Base-by-base conservation (phyloP, 1,140 invertebrate species). In the Lepidurus couesii region DNA sequence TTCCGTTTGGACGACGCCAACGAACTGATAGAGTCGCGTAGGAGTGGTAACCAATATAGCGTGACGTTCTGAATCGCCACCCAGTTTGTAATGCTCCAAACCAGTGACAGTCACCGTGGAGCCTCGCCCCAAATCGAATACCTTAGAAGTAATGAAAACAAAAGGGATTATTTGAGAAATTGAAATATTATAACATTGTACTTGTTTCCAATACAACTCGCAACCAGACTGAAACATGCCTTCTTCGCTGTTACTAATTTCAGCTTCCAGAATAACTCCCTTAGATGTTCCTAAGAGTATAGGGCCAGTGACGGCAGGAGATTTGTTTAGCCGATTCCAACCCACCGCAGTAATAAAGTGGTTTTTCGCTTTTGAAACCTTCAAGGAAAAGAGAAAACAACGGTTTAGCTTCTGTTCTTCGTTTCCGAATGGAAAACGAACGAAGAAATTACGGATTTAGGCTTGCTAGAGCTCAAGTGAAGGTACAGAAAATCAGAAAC, bases 241-340 rank as follows among this genome's bases (percentile, higher is more conserved):
- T 76, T 94, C 93, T 82, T 91, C 93, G 47, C 92, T 91, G 34
- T 90, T 86, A 43, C 89, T 89, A 73, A 98, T 87, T 84, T 97
- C 95, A 1, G 93, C 94, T 84, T 98, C 96, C 85, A 96, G 91
- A 81, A 98, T 92, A n/a, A 95, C 84, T 26, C 95, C 96, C 84
- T 92, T 93, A 16, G 92, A 93, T 0, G 95, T 97, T 24, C 96
- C 96, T 5, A 98, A 82, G 24, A 98, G 85, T 81, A 98, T 95
- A 1, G 93, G 89, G 5, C 92, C 92, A 26, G 87, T 88, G 10
- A 80, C 74, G 1, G 91, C 91, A 1, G 89, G 89, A 7, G 85
- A 65, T 21, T 65, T 87, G 75, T 92, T 92, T 47, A 89, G 87
- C 81, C 88, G 90, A 86, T 96, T 96, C 92, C 96, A 98, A 0